phyloP scores from a whole-genome alignment of 2,113 vertebrate species.

The Pachycephala philippinensis region DNA sequence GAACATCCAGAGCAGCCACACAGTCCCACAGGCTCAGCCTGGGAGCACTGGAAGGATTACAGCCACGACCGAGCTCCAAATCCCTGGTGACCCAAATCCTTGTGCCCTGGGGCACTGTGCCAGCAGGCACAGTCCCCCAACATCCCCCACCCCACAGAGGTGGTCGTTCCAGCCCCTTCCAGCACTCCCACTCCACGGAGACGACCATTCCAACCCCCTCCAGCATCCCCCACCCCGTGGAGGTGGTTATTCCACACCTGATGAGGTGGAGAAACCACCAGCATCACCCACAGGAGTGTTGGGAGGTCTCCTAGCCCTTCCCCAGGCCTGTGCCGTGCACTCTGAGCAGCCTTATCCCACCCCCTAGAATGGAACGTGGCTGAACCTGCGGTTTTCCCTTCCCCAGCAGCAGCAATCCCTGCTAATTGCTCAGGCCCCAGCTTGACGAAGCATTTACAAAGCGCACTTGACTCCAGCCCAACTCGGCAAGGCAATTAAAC shows the following conservation, averaged over 20 bases:
- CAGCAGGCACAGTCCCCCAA: neutral
- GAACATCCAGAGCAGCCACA: neutral
- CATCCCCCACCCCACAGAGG: neutral
- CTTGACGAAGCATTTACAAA: neutral
- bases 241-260: neutral
- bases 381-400: neutral
- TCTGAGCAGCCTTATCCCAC: accelerated
- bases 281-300: accelerated
- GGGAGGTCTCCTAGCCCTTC: neutral
- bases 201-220: neutral
- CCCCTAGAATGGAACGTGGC: accelerated
- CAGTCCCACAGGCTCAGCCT: neutral
- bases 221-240: too few species aligned
- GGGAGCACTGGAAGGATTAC: neutral
- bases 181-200: neutral
- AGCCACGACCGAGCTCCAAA: neutral
- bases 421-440: neutral
- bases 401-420: neutral
- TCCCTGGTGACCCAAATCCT: slow-evolving; percentile 41
- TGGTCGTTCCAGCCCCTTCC: neutral
- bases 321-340: neutral
- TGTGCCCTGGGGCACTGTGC: neutral
- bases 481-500: neutral
- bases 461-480: neutral
- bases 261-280: neutral